These are phyloP conservation scores for Thalassarche chlororhynchos DNA, from an alignment of 2,113 vertebrate genomes.

Conservation along the genomic window DNA sequence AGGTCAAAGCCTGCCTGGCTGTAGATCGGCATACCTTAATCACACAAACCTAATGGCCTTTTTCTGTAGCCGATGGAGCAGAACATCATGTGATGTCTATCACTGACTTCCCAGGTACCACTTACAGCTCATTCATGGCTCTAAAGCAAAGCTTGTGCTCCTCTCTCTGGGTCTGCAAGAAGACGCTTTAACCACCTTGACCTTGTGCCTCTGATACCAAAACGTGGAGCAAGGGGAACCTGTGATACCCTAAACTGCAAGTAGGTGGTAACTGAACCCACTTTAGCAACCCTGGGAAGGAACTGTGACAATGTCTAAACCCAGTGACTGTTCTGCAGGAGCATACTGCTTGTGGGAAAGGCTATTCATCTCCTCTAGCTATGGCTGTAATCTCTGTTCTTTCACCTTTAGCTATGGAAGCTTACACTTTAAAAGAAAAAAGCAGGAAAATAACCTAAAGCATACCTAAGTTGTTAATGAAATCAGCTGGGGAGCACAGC, in stretches of 20 bases:
- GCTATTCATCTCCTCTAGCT: neutral
- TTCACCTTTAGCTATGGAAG: neutral
- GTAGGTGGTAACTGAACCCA: neutral
- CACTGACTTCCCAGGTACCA: neutral
- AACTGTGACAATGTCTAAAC: neutral
- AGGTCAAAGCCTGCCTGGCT: slow-evolving; percentile 36
- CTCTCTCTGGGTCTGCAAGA: neutral
- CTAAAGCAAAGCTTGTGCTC: neutral
- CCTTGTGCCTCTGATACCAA: neutral
- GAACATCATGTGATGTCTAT: slow-evolving; percentile 45
- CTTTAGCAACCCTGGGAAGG: neutral
- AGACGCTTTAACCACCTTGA: neutral
- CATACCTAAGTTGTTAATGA: neutral
- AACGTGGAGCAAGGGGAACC: rapidly evolving
- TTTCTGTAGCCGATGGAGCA: neutral
- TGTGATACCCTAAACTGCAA: neutral
- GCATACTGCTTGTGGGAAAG: neutral
- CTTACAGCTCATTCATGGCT: neutral
- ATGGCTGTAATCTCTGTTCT: neutral
- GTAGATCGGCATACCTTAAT: neutral
- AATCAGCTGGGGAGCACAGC: neutral
- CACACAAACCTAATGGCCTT: neutral
- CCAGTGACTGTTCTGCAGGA: neutral
- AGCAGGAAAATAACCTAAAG: neutral
- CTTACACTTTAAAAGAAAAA: neutral